Evolutionary conservation across 2,888 invertebrate genomes (phyloP).

Genomic region (Petrolisthes cinctipes): DNA sequence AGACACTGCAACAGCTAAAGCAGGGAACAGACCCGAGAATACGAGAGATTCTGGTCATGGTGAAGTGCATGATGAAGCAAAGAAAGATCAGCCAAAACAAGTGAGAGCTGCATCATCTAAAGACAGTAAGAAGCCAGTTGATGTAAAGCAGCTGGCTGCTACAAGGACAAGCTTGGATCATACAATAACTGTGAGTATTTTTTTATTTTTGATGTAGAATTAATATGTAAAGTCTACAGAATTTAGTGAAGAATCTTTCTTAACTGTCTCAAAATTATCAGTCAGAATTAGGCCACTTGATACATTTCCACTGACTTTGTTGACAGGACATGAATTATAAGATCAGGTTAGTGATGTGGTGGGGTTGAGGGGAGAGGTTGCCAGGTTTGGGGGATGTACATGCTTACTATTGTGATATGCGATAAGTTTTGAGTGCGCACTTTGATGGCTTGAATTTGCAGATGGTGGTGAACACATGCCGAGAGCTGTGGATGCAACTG

Average conservation of each 20-base stretch:
- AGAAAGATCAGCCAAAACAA: not conserved
- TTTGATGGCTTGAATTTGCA: conserved; percentile 3
- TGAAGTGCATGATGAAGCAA: not conserved
- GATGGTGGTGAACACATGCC: conserved; percentile 62
- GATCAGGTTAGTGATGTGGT: too few species aligned
- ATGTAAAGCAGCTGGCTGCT: conserved; percentile 34
- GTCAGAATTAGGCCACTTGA: too few species aligned
- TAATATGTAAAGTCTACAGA: too few species aligned
- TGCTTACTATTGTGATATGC: too few species aligned
- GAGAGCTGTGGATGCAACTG: conserved; percentile 58
- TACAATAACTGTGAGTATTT: conserved; percentile 50
- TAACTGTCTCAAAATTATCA: too few species aligned
- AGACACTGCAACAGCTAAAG: not conserved
- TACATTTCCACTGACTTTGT: too few species aligned
- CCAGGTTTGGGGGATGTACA: too few species aligned
- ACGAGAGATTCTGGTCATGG: not conserved
- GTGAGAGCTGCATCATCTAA: not conserved
- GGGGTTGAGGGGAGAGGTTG: too few species aligned
- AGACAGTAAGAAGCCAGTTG: conserved; percentile 9
- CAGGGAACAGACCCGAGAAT: not conserved
- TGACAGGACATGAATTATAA: too few species aligned
- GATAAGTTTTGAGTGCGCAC: not conserved
- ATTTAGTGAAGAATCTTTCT: too few species aligned
- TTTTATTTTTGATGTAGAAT: not conserved
- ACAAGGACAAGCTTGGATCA: conserved; percentile 53